phyloP scores from a whole-genome alignment of 2,113 vertebrate genomes.

The Salvator merianae region DNA sequence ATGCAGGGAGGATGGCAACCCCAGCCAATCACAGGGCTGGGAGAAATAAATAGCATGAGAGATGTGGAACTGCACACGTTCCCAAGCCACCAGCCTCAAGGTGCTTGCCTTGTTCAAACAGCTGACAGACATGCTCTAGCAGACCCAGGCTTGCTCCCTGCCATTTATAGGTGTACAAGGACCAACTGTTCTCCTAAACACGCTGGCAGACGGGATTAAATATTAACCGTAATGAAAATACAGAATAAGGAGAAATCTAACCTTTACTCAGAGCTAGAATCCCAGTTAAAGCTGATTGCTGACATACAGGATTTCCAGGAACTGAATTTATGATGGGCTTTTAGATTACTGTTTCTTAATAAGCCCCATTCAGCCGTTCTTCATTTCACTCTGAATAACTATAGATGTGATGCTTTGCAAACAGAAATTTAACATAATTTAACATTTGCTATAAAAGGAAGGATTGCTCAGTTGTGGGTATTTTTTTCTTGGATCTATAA shows the following conservation, averaged over 20 bases:
- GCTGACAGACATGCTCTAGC: conserved; percentile 44
- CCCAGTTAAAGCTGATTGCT: conserved; percentile 59
- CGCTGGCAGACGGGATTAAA: conserved; percentile 59
- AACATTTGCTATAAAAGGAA: neutral
- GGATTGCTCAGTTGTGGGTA: neutral
- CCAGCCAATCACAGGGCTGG: conserved; percentile 36
- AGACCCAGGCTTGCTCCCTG: conserved; percentile 34
- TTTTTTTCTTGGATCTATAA: no score
- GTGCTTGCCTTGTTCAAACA: conserved; percentile 51
- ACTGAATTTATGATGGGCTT: conserved; percentile 9
- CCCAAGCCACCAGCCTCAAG: conserved; percentile 41
- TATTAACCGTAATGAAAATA: conserved; percentile 73
- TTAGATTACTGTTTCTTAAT: neutral
- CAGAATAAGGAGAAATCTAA: conserved; percentile 59
- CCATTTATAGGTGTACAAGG: conserved; percentile 51
- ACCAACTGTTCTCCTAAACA: conserved; percentile 49
- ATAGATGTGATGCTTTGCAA: neutral
- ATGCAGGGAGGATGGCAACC: conserved; percentile 54
- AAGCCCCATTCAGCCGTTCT: conserved; percentile 13
- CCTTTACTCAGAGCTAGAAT: conserved; percentile 57
- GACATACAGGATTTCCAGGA: conserved; percentile 29
- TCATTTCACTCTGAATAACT: neutral
- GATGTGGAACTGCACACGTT: neutral
- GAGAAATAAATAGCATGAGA: neutral
- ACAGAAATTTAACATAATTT: neutral